Evolutionary conservation across 2,797 vertebrate genomes (phyloP), one percentile per base, ranked within the genome.

Genomic region (Mus minutoides): DNA sequence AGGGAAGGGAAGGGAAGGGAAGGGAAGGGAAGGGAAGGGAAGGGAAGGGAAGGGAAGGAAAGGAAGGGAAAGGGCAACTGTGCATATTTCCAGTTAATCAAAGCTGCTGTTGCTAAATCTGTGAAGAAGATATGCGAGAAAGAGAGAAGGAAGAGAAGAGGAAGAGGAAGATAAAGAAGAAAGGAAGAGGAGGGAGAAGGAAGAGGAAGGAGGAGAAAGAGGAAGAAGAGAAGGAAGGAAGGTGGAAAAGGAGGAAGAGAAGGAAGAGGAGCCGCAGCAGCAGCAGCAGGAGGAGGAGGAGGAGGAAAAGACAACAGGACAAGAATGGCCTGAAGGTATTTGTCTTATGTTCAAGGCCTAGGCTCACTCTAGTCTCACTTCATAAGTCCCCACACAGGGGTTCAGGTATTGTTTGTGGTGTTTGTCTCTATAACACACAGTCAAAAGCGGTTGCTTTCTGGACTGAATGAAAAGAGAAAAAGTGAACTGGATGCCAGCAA

Each of bases 81-180:
- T 79, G 21, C 40, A 6, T 69, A 24, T 49, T 78, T 22, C 77
- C 46, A 80, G 7, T 83, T 80, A 77, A 31, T 6, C 26, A 62
- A 88, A 94, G 29, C 31, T 52, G 19, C 52, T 2, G 34, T 19
- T 54, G 29, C 13, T n/a, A 83, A 60, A n/a, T 29, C 8, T 4
- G 6, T 24, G 26, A 90, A n/a, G 4, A 13, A 14, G n/a, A 19
- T 75, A 56, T 56, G 26, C 58, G 17, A 29, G 52, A 88, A 43
- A 73, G 8, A 9, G 14, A 56, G n/a, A 11, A 54, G 49, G n/a
- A 49, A 19, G 16, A 52, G 43, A 3, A 52, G 10, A 34, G 22
- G 29, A 6, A 31, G 8, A 46, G 10, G 11, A 24, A 13, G 49
- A 2, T 3, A 6, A 11, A 21, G 12, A 26, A 3, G 5, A 11